Conservation (phyloP, 2,113 vertebrate species). For the Plotosus lineatus region DNA sequence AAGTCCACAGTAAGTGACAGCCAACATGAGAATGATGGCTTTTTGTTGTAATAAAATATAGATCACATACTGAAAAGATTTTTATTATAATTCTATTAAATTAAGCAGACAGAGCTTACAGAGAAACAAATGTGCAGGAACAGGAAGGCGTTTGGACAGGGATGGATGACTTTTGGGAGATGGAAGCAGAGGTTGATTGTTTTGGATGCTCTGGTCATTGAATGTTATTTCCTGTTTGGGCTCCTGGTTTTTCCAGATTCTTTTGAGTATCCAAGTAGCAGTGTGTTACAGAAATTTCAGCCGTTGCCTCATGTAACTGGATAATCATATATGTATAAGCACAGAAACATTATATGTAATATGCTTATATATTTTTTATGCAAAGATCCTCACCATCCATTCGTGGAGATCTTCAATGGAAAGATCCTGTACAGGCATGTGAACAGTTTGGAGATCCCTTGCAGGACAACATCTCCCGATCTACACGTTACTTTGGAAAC, state of each 20-base stretch:
- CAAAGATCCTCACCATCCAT: constrained; percentile 77
- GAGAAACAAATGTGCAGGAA: constrained; percentile 44
- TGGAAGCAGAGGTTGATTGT: constrained; percentile 62
- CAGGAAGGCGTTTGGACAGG: constrained; percentile 58
- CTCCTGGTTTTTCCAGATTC: constrained; percentile 69
- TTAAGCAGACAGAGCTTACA: constrained; percentile 24
- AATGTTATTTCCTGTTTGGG: constrained; percentile 74
- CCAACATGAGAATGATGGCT: background rate
- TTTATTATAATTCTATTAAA: constrained; percentile 1
- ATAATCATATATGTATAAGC: background rate
- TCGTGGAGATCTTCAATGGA: constrained; percentile 60
- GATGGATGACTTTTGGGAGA: constrained; percentile 60
- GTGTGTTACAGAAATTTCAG: constrained; percentile 34
- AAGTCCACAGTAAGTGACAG: too few relatives aligned
- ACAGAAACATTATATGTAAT: background rate
- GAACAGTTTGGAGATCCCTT: constrained; percentile 73
- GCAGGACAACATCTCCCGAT: constrained; percentile 79
- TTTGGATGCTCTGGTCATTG: constrained; percentile 69
- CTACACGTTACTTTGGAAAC: constrained; percentile 67
- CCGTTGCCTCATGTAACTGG: background rate
- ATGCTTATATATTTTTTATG: constrained; percentile 10
- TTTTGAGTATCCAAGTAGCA: constrained; percentile 42
- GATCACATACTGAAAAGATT: constrained; percentile 11
- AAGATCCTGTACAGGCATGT: constrained; percentile 55
- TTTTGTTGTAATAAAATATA: background rate